A percentile compares a stretch with the other conserved stretches of the same genome.
phyloP scores from a whole-genome alignment of 2,797 vertebrate genomes.

The Dicrostonyx torquatus region DNA sequence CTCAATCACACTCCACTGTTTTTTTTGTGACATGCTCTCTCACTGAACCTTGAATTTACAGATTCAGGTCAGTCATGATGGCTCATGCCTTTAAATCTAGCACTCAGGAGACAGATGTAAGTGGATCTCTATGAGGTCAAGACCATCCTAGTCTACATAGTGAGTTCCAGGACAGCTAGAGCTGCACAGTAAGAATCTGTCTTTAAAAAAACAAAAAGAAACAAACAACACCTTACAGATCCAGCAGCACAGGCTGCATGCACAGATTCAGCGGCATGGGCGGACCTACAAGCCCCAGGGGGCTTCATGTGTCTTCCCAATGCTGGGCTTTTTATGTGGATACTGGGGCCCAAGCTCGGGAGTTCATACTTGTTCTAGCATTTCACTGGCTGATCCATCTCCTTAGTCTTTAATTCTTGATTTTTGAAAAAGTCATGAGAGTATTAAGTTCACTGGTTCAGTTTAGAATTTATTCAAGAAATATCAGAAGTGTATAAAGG shows the following conservation, averaged over 20 bases:
- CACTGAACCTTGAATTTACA: no score
- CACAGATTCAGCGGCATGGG: no score
- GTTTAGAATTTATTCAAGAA: constrained; percentile 15
- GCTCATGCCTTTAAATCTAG: background rate
- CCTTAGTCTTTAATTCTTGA: background rate
- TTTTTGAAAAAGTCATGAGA: constrained; percentile 4
- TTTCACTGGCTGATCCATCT: background rate
- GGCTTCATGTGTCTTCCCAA: background rate
- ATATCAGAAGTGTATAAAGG: background rate
- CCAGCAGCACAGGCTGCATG: no score
- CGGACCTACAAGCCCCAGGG: no score
- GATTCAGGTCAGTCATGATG: background rate
- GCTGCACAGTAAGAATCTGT: background rate
- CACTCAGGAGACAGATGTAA: no score
- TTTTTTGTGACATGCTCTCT: no score
- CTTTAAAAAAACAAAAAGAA: background rate
- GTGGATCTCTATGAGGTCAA: background rate
- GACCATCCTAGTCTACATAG: background rate
- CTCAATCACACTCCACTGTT: background rate
- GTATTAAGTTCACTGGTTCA: background rate
- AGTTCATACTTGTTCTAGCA: background rate
- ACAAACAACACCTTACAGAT: background rate
- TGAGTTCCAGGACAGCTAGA: background rate
- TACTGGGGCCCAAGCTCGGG: background rate
- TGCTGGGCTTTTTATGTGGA: background rate